Conservation (phyloP, 2,888 invertebrate genomes). For the Bombylius discolor region DNA sequence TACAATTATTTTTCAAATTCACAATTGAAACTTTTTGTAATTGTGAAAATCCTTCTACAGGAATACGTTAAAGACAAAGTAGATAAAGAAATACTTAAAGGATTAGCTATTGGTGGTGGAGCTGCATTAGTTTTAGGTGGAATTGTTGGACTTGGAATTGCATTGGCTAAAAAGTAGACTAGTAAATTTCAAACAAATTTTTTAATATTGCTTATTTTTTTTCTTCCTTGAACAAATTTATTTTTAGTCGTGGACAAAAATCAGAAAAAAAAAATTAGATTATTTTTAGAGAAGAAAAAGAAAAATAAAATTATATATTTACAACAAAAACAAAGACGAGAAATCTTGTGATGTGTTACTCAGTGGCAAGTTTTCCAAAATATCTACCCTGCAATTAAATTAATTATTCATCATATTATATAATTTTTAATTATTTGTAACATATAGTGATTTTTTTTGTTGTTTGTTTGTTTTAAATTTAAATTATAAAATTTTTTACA, state of each 20-base stretch:
- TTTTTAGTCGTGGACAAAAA: background rate
- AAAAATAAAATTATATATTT: background rate
- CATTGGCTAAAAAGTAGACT: conserved; percentile 48
- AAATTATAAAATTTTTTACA: no score
- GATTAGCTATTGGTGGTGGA: conserved; percentile 80
- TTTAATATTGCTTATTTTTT: no score
- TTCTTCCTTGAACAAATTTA: background rate
- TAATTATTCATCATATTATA: no score
- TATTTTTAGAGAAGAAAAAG: background rate
- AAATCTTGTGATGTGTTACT: no score
- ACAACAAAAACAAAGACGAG: background rate
- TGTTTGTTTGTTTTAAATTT: no score
- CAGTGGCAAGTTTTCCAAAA: no score
- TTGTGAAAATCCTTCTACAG: conserved; percentile 32
- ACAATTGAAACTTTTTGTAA: background rate
- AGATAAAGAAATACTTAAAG: conserved; percentile 81
- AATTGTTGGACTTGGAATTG: conserved; percentile 70
- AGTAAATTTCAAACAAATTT: background rate
- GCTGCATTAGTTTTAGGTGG: conserved; percentile 75
- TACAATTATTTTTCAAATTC: background rate
- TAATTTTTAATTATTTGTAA: no score
- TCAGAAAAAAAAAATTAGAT: background rate
- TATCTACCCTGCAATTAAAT: no score
- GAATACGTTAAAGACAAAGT: conserved; percentile 75
- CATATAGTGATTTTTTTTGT: no score